These are phyloP conservation scores for Helicoverpa assulta DNA, from an alignment of 2,888 invertebrate species.

Conservation along the genomic window DNA sequence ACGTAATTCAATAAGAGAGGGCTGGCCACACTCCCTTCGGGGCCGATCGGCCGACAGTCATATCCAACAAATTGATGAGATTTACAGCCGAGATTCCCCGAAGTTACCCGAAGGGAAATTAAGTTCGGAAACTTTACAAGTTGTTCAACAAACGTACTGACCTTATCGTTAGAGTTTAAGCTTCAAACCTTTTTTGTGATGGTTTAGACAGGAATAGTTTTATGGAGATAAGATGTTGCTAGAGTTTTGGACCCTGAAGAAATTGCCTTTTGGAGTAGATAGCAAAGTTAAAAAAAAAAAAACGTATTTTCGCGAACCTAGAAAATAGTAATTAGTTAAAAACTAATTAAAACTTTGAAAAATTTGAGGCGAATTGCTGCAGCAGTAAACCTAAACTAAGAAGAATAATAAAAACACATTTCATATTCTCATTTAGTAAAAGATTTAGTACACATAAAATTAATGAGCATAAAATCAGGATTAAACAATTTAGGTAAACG, in stretches of 20 bases:
- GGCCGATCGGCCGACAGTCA: constrained; percentile 70
- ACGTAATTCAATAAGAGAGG: constrained; percentile 82
- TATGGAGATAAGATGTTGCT: constrained; percentile 44
- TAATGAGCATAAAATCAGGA: no score
- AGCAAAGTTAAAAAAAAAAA: no score
- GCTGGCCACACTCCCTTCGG: constrained; percentile 74
- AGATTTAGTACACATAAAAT: no score
- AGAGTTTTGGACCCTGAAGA: constrained; percentile 1
- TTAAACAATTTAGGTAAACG: no score
- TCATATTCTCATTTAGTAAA: no score
- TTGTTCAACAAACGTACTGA: constrained; percentile 73
- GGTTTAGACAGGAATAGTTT: constrained; percentile 49
- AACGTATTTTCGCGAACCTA: no score
- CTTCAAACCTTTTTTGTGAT: constrained; percentile 59
- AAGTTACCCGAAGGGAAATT: constrained; percentile 86
- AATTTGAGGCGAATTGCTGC: no score
- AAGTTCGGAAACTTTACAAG: constrained; percentile 81
- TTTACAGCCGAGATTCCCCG: constrained; percentile 82
- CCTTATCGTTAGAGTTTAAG: constrained; percentile 72
- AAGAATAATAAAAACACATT: no score
- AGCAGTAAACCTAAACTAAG: no score
- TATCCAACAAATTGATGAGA: constrained; percentile 86
- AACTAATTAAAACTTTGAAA: no score
- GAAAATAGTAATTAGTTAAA: no score
- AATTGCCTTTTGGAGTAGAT: no score